Evolutionary conservation across 2,888 invertebrate genomes (phyloP).

Genomic region (Chirona hameri): DNA sequence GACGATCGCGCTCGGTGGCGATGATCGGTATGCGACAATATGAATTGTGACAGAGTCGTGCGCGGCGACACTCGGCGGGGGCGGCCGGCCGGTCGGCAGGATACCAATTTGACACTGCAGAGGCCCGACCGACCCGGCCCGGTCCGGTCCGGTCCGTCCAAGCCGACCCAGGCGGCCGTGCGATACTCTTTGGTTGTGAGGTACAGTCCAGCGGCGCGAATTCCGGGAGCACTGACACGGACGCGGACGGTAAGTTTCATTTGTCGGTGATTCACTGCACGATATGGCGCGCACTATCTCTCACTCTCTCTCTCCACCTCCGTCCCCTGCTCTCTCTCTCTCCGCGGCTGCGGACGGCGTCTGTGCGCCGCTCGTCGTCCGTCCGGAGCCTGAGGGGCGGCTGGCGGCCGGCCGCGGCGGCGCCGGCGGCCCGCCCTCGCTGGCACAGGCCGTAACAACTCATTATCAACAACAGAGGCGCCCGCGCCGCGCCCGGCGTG

Average conservation of each 20-base stretch:
- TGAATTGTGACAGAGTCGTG: too few relatives aligned
- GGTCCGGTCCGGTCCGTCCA: too few relatives aligned
- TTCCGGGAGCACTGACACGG: neutral
- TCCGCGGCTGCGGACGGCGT: too few relatives aligned
- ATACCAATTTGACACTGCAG: too few relatives aligned
- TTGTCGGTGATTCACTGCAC: neutral
- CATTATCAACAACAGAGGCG: neutral
- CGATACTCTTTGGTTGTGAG: constrained; percentile 12
- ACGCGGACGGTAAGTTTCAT: neutral
- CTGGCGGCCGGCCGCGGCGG: neutral
- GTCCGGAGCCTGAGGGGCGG: neutral
- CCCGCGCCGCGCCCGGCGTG: neutral
- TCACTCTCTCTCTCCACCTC: too few relatives aligned
- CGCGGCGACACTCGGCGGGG: too few relatives aligned
- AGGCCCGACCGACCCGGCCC: too few relatives aligned
- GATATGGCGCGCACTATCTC: neutral
- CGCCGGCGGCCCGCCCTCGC: neutral
- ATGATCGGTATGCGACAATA: too few relatives aligned
- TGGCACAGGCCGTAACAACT: constrained; percentile 7
- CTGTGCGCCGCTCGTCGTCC: neutral
- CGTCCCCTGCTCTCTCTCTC: too few relatives aligned
- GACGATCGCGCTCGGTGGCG: too few relatives aligned
- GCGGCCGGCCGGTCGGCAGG: too few relatives aligned
- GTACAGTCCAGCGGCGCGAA: neutral
- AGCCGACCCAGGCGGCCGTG: neutral